Evolutionary conservation across 2,797 vertebrate species (phyloP).

Genomic region (Galago senegalensis): DNA sequence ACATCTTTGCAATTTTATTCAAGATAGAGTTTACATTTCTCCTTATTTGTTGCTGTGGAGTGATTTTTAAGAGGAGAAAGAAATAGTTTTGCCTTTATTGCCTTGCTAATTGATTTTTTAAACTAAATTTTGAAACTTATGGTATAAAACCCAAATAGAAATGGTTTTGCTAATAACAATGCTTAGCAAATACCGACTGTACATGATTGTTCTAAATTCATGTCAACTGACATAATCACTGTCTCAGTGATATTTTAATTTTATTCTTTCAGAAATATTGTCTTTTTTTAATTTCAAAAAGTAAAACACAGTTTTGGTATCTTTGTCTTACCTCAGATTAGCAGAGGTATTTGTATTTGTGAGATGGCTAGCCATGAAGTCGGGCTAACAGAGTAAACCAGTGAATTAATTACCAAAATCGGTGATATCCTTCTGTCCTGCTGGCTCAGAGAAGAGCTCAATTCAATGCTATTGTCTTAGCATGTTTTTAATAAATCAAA

Average conservation of each 20-base stretch:
- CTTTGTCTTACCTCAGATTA: neutral
- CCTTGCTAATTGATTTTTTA: neutral
- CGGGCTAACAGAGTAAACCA: neutral
- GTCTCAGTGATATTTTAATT: neutral
- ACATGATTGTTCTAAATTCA: neutral
- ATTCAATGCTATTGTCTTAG: neutral
- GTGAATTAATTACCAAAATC: fast-evolving
- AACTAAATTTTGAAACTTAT: neutral
- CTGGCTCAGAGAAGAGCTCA: neutral
- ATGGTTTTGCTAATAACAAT: neutral
- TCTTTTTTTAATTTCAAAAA: slow-evolving; percentile 14
- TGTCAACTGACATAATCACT: neutral
- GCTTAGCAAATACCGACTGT: neutral
- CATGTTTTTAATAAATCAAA: neutral
- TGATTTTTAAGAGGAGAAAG: neutral
- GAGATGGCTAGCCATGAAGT: neutral
- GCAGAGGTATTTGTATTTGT: neutral
- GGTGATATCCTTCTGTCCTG: neutral
- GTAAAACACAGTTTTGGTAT: neutral
- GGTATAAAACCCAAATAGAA: neutral
- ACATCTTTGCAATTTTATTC: too few species aligned
- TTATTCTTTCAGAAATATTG: too few species aligned
- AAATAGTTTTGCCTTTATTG: neutral
- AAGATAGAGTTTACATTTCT: too few species aligned
- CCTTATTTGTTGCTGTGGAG: too few species aligned